Conservation (phyloP, 2,113 vertebrate genomes). For the Acanthisitta chloris region DNA sequence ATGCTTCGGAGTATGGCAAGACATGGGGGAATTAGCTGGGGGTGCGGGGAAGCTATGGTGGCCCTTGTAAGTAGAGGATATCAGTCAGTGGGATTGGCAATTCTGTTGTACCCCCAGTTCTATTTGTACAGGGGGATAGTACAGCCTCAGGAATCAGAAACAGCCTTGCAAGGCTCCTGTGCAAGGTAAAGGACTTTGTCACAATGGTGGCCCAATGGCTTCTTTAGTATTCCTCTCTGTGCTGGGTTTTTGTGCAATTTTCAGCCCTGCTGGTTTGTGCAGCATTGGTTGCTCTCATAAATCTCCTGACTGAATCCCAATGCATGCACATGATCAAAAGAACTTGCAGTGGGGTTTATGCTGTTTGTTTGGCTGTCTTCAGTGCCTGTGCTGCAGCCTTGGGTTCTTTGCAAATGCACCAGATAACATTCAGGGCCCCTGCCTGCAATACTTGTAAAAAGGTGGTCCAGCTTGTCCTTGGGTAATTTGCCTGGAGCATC, state of each 20-base stretch:
- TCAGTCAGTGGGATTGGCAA: background rate
- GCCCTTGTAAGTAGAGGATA: background rate
- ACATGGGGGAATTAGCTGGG: background rate
- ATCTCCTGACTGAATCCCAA: background rate
- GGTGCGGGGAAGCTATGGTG: background rate
- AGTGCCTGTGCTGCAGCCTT: background rate
- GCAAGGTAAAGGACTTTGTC: background rate
- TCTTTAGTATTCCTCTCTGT: background rate
- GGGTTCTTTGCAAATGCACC: background rate
- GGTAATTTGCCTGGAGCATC: background rate
- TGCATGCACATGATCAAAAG: background rate
- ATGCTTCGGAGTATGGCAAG: background rate
- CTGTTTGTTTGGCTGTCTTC: background rate
- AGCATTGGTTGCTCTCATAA: background rate
- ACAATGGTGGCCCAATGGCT: background rate
- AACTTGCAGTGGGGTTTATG: background rate
- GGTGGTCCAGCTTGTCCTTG: background rate
- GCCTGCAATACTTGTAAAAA: background rate
- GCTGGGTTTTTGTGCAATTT: background rate
- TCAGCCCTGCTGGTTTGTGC: background rate
- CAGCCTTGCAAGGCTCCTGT: background rate
- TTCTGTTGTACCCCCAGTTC: background rate
- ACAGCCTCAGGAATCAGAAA: background rate
- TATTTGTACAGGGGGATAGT: background rate
- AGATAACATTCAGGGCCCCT: background rate